Percentiles rank a stretch among this genome's conserved stretches.
These are phyloP conservation scores for Odontocerum albicorne DNA, from an alignment of 2,888 invertebrate species.

Conservation along the genomic window DNA sequence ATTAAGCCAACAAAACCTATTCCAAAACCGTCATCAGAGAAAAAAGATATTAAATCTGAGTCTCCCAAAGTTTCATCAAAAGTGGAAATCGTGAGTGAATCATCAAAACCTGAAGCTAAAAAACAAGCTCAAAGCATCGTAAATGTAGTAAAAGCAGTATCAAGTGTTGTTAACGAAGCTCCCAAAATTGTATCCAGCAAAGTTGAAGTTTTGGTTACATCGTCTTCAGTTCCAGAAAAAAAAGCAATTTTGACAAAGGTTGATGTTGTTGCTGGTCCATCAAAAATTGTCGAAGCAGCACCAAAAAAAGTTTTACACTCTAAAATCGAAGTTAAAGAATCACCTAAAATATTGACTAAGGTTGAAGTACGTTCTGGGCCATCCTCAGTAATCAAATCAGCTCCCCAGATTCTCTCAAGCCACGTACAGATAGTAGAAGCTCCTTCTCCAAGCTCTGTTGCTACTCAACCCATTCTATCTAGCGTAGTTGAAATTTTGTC, in stretches of 20 bases:
- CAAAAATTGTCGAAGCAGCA: conserved; percentile 50
- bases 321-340: conserved; percentile 55
- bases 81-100: conserved; percentile 38
- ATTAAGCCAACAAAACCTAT: conserved; percentile 51
- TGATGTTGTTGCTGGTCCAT: conserved; percentile 59
- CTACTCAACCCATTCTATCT: conserved; percentile 50
- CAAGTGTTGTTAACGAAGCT: conserved; percentile 29
- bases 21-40: conserved; percentile 44
- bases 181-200: conserved; percentile 48
- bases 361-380: conserved; percentile 43
- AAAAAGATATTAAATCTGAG: conserved; percentile 53
- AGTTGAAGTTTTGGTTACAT: conserved; percentile 46
- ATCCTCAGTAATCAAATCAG: conserved; percentile 33
- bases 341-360: conserved; percentile 42
- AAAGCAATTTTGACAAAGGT: conserved; percentile 57
- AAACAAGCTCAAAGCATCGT: conserved; percentile 38
- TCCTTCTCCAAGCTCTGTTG: conserved; percentile 37
- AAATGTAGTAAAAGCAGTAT: conserved; percentile 38
- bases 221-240: conserved; percentile 46
- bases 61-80: conserved; percentile 29
- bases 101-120: conserved; percentile 37
- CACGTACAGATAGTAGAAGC: conserved; percentile 43
- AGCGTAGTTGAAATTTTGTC: conserved; percentile 61
- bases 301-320: conserved; percentile 40
- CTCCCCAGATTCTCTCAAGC: conserved; percentile 40